Conservation (phyloP, 2,888 invertebrate species). For the Notodonta ziczac region DNA sequence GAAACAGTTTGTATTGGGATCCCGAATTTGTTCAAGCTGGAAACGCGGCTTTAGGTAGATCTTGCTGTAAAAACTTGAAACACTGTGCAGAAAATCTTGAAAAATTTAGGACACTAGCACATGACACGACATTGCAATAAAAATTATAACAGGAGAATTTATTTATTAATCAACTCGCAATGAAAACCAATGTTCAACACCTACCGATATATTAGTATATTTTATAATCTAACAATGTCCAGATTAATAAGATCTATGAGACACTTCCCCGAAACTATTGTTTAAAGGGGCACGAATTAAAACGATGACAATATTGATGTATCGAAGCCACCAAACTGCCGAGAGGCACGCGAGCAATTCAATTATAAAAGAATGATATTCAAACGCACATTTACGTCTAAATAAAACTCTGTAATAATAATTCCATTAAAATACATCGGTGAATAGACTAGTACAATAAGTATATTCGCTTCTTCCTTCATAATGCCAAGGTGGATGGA, state of each 20-base stretch:
- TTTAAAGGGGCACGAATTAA: background rate
- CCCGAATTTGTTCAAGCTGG: too few relatives aligned
- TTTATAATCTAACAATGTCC: too few relatives aligned
- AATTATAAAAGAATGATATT: background rate
- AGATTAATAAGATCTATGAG: background rate
- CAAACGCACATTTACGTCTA: background rate
- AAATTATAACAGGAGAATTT: too few relatives aligned
- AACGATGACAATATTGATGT: background rate
- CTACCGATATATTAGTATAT: background rate
- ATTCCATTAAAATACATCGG: background rate
- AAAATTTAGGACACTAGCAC: too few relatives aligned
- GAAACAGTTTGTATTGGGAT: too few relatives aligned
- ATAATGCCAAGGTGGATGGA: background rate
- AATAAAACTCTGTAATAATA: conserved; percentile 1
- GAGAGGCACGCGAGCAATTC: conserved; percentile 4
- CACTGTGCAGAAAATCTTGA: too few relatives aligned
- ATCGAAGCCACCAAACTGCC: background rate
- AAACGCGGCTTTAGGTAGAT: too few relatives aligned
- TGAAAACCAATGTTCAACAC: too few relatives aligned
- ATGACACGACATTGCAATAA: too few relatives aligned
- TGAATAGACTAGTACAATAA: background rate
- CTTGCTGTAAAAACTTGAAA: too few relatives aligned
- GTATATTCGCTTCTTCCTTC: background rate
- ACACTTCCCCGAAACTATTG: background rate
- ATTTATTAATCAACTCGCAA: too few relatives aligned